Base-by-base conservation (phyloP, 2,113 vertebrate genomes). In the Hippocampus mohnikei region DNA sequence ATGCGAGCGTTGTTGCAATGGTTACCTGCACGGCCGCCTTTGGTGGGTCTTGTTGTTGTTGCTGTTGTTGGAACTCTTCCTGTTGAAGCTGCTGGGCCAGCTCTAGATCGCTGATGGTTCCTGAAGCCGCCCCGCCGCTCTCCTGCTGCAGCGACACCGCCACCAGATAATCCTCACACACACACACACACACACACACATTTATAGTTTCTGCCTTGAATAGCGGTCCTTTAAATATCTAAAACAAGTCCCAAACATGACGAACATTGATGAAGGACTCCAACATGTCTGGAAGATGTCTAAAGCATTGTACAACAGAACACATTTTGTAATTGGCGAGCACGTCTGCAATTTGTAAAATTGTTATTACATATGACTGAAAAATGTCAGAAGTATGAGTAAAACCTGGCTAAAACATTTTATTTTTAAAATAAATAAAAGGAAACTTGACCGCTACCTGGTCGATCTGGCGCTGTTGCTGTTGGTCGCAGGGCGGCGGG, bases 41-140 rank as follows among this genome's bases (percentile, higher is more conserved):
- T 0, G 2, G 46, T 12, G 21, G 37, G 9, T 12, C 83, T 50
- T 50, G 81, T n/a, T 76, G 91, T n/a, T 7, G 81, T 50, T 50
- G 82, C 20, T 76, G 91, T 21, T 93, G 93, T 41, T 95, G 93
- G 9, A 96, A 96, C 52, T 98, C 96, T 75, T 98, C 95, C 42
- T 96, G 94, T 83, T 98, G 96, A 42, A 98, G 92, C 72, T 94
- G 94, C 27, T 86, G 90, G 0, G 96, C 96, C n/a, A 98, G 80
- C 81, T 98, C 96, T 82, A 98, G 85, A 86, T 98, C 96, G 0
- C 94, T 96, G 7, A 98, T 87, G 3, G 88, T 85, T 0, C 89
- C 75, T 0, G 85, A 74, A 40, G 87, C 91, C 40, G 72, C 87
- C 20, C 27, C 27, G 27, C 90, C 87, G 18, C 90, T 94, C 79